Evolutionary conservation across 1,140 invertebrate species (phyloP).

Genomic region (Brachionus rotundiformis): DNA sequence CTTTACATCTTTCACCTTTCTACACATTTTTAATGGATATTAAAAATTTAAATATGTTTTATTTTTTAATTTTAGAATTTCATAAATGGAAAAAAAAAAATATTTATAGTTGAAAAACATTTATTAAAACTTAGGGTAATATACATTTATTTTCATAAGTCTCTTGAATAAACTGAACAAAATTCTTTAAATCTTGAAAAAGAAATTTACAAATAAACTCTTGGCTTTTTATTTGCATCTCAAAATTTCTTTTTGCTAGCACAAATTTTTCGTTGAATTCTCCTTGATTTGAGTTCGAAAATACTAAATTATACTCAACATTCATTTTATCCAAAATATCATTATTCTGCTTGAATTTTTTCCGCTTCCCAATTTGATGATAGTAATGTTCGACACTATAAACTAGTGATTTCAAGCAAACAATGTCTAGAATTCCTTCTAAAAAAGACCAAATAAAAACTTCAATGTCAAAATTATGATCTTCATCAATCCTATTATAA

Average conservation of each 20-base stretch:
- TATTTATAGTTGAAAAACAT: background rate
- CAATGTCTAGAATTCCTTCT: background rate
- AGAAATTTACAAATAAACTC: background rate
- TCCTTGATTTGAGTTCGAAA: background rate
- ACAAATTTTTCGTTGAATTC: background rate
- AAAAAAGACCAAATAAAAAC: background rate
- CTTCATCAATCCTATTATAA: background rate
- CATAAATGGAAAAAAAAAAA: background rate
- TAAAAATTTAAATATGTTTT: background rate
- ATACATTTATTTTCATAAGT: background rate
- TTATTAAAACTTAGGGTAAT: background rate
- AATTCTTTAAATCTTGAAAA: background rate
- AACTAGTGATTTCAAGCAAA: background rate
- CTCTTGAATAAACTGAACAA: background rate
- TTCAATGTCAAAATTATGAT: background rate
- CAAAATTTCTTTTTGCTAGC: background rate
- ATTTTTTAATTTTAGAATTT: background rate
- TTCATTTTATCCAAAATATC: background rate
- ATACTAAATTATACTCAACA: background rate
- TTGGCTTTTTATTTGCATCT: background rate
- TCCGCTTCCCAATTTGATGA: background rate
- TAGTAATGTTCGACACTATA: background rate
- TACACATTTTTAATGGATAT: background rate
- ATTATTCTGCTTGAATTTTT: background rate
- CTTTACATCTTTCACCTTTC: constrained; percentile 4